Base-by-base conservation (phyloP, 2,888 invertebrate genomes). In the Orgyia antiqua region DNA sequence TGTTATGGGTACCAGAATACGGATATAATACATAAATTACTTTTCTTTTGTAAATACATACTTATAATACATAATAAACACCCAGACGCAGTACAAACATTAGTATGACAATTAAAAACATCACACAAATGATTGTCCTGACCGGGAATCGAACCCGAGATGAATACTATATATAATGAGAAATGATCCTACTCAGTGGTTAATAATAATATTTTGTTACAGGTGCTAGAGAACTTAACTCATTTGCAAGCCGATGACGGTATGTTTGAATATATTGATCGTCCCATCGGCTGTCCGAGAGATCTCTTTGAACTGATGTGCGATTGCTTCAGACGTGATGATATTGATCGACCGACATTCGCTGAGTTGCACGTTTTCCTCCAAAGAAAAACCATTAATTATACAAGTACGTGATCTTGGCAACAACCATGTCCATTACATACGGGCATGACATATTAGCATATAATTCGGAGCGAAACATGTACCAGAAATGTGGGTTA, bases 271-370 rank as follows among this genome's bases (percentile, higher is more conserved):
- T 79, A 80, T 58, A 84, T 94, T 29, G 89, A 91, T 15, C 90
- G 92, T 42, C 91, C 93, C 7, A 77, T 88, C 11, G 89, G 89
- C 55, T 92, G 92, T 44, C 92, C 93, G 25, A 92, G 93, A 63
- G 95, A 95, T 76, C 89, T 96, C 44, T 93, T 93, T 84, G 94
- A 94, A 59, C 84, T 95, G 50, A 94, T 95, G 93, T 77, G 90
- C 43, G 94, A 94, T 62, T 96, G 96, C 71, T 96, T 95, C 95
- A 90, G 92, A 39, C 87, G 93, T 20, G 91, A 92, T 55, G 93
- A 93, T 36, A 72, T 80, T 28, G 91, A 92, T 45, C 83, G 96
- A 18, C 96, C 96, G 3, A 87, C 90, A 42, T 96, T 96, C 87
- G 87, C 90, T 15, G 94, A 95, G 61, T 92, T 95, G 46, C 93